These are phyloP conservation scores for Mesocentrotus franciscanus DNA, from an alignment of 53 echinoderm and acorn worm genomes.

Conservation along the genomic window DNA sequence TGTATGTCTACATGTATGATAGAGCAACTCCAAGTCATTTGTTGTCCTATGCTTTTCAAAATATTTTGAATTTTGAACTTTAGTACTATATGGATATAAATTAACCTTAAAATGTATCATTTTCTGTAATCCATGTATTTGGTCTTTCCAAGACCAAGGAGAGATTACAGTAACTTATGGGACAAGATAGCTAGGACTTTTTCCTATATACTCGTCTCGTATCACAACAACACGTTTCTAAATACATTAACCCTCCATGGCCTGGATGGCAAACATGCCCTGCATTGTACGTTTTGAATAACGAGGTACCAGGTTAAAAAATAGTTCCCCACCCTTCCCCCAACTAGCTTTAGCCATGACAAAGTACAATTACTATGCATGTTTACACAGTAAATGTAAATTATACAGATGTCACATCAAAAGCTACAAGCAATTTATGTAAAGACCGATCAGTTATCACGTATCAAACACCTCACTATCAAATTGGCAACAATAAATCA, in stretches of 20 bases:
- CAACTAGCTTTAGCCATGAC: background rate
- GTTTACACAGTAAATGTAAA: background rate
- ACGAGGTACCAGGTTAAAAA: background rate
- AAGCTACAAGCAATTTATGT: background rate
- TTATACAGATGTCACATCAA: conserved; percentile 38
- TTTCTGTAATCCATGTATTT: too few relatives aligned
- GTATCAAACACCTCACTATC: conserved; percentile 2
- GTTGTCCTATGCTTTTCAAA: too few relatives aligned
- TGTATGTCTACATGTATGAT: too few relatives aligned
- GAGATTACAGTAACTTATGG: too few relatives aligned
- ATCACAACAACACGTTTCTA: conserved; percentile 15
- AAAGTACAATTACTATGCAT: background rate
- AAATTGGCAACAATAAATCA: background rate
- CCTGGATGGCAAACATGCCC: background rate
- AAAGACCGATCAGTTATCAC: background rate
- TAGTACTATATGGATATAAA: too few relatives aligned
- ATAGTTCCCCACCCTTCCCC: background rate
- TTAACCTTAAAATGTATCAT: too few relatives aligned
- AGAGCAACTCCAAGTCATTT: too few relatives aligned
- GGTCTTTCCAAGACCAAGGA: too few relatives aligned
- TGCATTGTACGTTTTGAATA: background rate
- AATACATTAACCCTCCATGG: background rate
- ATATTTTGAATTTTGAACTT: too few relatives aligned
- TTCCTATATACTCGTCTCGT: background rate
- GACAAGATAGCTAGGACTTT: background rate